A percentile compares a stretch with the other conserved stretches of the same genome.
phyloP scores from a whole-genome alignment of 2,888 invertebrate species.

The Caenorhabditis angaria region DNA sequence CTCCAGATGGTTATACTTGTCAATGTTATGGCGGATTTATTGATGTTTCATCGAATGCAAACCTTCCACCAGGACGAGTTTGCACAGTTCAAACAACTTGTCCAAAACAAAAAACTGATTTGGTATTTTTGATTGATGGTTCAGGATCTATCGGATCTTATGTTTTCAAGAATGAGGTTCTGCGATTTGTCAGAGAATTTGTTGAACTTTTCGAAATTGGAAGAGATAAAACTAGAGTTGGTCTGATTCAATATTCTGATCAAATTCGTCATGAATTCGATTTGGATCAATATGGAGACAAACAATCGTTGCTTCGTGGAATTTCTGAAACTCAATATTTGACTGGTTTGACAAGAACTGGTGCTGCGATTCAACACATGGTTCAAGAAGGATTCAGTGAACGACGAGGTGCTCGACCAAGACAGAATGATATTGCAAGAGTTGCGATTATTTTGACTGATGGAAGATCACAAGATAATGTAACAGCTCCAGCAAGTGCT shows the following conservation, averaged over 20 bases:
- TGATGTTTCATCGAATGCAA: constrained; percentile 69
- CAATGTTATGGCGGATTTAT: constrained; percentile 68
- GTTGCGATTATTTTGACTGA: constrained; percentile 74
- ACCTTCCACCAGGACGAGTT: constrained; percentile 69
- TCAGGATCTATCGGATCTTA: constrained; percentile 69
- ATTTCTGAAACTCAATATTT: constrained; percentile 60
- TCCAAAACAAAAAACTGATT: constrained; percentile 67
- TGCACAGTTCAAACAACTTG: constrained; percentile 70
- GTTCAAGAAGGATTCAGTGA: constrained; percentile 62
- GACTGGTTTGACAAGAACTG: constrained; percentile 66
- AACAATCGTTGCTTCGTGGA: constrained; percentile 35
- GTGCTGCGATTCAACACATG: constrained; percentile 69
- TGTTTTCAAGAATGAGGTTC: constrained; percentile 66
- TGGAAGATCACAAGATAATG: constrained; percentile 73
- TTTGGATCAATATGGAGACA: constrained; percentile 53
- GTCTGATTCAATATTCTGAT: constrained; percentile 68
- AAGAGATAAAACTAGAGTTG: constrained; percentile 64
- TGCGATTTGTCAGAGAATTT: constrained; percentile 67
- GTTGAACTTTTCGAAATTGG: constrained; percentile 69
- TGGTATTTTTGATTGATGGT: constrained; percentile 70
- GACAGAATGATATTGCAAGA: constrained; percentile 45
- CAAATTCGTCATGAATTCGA: constrained; percentile 70
- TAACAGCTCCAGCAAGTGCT: constrained; percentile 71
- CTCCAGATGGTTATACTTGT: constrained; percentile 62
- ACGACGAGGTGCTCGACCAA: constrained; percentile 66